Evolutionary conservation across 23 tunicate genomes (phyloP), one percentile per base, ranked within the genome.

Genomic region (Phallusia fumigata): DNA sequence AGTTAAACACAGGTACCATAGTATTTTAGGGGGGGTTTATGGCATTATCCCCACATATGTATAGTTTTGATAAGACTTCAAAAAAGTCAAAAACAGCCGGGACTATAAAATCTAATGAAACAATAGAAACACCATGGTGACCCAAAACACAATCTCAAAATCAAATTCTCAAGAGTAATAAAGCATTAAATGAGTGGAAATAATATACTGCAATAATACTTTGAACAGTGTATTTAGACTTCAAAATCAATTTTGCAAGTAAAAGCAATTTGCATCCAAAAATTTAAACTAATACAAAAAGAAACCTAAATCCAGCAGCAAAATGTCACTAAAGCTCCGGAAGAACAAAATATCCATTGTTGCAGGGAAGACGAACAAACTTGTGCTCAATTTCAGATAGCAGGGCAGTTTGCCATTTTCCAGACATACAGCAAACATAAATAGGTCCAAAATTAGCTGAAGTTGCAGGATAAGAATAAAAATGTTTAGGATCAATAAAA

Each of bases 351-450:
- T 58, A 58, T 58, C 69, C 69, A 58, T 58, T 58, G 69, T 58
- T 58, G 16, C 16, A 58, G 69, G 69, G 69, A 58, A 58, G 69
- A 58, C 69, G 69, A 58, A 58, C 69, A 58, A 58, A 58, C 69
- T 58, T 58, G 69, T 58, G 16, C 69, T 58, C 69, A 58, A 58
- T 58, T 58, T 58, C 69, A 58, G 69, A 58, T 58, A 58, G 69
- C 69, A 58, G 69, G 69, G 69, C 69, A 58, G 69, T 58, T 58
- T 58, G 11, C 69, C 69, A 58, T 58, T 58, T 58, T 58, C 69
- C 69, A 58, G 69, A 58, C 69, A 58, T 58, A 58, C 69, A 58
- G 69, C 69, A 58, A 58, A 58, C 69, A 58, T 58, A 58, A 58
- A 6, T 21, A 58, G 58, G 18, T 51, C 58, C 58, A 51, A 51